Evolutionary conservation across 2,113 vertebrate species (phyloP).

Genomic region (Pelmatolapia mariae): DNA sequence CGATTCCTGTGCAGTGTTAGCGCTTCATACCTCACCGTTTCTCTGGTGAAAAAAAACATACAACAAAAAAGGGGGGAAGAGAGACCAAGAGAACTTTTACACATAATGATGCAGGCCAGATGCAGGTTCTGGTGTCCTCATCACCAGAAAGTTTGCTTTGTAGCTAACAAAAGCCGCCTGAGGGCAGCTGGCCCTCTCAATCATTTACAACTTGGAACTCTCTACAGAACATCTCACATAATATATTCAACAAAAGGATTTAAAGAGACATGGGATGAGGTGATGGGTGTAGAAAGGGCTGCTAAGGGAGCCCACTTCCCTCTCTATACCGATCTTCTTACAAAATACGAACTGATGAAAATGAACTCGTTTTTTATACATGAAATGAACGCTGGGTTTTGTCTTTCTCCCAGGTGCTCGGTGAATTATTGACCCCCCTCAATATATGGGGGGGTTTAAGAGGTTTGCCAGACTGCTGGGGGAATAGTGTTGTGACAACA

Average conservation of each 20-base stretch:
- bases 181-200: slow-evolving; percentile 23
- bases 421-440: slow-evolving; percentile 41
- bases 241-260: slow-evolving; percentile 40
- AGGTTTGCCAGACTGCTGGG: not conserved
- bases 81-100: slow-evolving; percentile 11
- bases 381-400: slow-evolving; percentile 33
- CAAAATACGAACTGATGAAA: slow-evolving; percentile 26
- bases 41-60: not conserved
- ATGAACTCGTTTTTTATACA: slow-evolving; percentile 32
- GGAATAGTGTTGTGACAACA: slow-evolving; percentile 6
- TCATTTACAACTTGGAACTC: slow-evolving; percentile 51
- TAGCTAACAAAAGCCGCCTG: not conserved
- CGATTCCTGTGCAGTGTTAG: not conserved
- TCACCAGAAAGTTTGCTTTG: not conserved
- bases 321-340: not conserved
- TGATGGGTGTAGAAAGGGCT: slow-evolving; percentile 34
- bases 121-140: slow-evolving; percentile 29
- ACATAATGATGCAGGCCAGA: not conserved
- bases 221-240: slow-evolving; percentile 58
- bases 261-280: slow-evolving; percentile 58
- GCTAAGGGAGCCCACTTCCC: not conserved
- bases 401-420: slow-evolving; percentile 42
- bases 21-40: not conserved
- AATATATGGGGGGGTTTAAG: slow-evolving; percentile 12
- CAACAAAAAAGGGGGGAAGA: not conserved